Evolutionary conservation across 2,888 invertebrate species (phyloP).

Genomic region (Sylvicola cinctus): DNA sequence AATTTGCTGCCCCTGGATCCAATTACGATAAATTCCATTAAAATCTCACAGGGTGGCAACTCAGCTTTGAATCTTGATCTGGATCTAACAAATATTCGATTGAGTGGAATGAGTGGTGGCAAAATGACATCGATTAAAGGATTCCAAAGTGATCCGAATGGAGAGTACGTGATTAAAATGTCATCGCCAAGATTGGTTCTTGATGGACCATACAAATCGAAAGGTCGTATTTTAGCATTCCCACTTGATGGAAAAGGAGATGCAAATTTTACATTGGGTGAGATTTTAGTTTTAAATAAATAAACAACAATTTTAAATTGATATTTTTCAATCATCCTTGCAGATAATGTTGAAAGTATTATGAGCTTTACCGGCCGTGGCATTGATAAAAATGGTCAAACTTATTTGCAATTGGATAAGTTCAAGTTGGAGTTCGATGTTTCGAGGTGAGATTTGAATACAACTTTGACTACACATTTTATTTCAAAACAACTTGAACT

Average conservation of each 20-base stretch:
- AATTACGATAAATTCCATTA: no score
- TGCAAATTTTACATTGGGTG: conserved; percentile 5
- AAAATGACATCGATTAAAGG: conserved; percentile 6
- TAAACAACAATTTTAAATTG: no score
- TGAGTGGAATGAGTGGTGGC: no score
- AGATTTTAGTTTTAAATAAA: neutral
- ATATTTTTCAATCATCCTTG: no score
- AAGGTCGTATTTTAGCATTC: conserved; percentile 5
- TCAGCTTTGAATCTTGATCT: no score
- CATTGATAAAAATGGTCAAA: conserved; percentile 2
- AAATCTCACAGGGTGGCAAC: no score
- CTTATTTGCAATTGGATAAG: conserved; percentile 4
- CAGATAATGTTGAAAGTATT: conserved; percentile 1
- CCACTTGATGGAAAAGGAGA: conserved; percentile 6
- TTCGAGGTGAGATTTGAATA: conserved; percentile 1
- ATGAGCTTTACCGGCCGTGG: conserved; percentile 3
- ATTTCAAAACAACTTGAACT: no score
- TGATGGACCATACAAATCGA: conserved; percentile 15
- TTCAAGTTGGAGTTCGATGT: conserved; percentile 4
- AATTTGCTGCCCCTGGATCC: no score
- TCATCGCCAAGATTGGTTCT: conserved; percentile 13
- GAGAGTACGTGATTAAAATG: conserved; percentile 10
- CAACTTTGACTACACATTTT: neutral
- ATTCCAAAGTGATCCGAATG: conserved; percentile 10
- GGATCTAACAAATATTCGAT: no score